Evolutionary conservation across 1,140 invertebrate genomes (phyloP).

Genomic region (Leptopilina clavipes): DNA sequence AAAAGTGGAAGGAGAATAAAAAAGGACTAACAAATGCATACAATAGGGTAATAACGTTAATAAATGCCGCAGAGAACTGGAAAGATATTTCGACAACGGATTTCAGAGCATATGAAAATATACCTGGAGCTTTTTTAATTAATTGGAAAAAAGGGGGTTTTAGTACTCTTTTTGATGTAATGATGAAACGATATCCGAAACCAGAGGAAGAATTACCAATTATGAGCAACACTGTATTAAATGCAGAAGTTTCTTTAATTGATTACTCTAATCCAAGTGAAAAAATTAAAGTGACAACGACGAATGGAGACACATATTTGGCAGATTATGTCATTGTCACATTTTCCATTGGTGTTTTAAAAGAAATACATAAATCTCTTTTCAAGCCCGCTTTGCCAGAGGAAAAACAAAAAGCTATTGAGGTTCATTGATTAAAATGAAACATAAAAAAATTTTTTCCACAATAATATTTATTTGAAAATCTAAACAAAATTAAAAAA

Average conservation of each 20-base stretch:
- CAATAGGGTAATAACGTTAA: not conserved
- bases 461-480: no score
- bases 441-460: no score
- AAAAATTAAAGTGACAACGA: slow-evolving; percentile 59
- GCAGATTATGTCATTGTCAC: slow-evolving; percentile 73
- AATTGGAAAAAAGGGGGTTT: slow-evolving; percentile 80
- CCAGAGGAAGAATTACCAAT: no score
- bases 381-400: slow-evolving; percentile 66
- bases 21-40: not conserved
- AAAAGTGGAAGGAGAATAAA: not conserved
- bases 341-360: slow-evolving; percentile 72
- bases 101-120: slow-evolving; percentile 73
- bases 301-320: slow-evolving; percentile 59
- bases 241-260: no score
- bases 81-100: slow-evolving; percentile 32
- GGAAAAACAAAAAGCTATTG: slow-evolving; percentile 63
- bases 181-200: no score
- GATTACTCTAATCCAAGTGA: no score
- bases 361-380: slow-evolving; percentile 62
- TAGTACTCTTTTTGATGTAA: no score
- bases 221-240: no score
- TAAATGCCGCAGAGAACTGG: not conserved
- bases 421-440: slow-evolving; percentile 62
- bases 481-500: no score
- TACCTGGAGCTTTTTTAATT: slow-evolving; percentile 75